Evolutionary conservation across 2,113 vertebrate species (phyloP).

Genomic region (Prionailurus viverrinus): DNA sequence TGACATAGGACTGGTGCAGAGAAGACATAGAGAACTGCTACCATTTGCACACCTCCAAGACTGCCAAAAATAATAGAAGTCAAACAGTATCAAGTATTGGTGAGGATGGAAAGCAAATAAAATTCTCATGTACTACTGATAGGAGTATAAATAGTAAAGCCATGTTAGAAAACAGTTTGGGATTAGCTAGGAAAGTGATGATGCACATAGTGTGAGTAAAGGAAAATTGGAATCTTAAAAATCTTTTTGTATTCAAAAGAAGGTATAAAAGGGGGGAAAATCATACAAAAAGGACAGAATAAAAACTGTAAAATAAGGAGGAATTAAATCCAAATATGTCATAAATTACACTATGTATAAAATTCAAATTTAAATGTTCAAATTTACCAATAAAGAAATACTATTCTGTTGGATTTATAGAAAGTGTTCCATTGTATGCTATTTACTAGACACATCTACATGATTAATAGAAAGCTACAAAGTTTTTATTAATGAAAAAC

Average conservation of each 20-base stretch:
- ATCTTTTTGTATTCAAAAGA: not conserved
- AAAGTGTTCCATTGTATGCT: not conserved
- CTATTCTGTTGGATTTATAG: not conserved
- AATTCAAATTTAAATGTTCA: slow-evolving; percentile 24
- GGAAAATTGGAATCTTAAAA: not conserved
- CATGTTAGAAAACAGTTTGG: slow-evolving; percentile 10
- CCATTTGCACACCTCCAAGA: not conserved
- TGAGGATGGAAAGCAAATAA: not conserved
- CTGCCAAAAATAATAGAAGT: not conserved
- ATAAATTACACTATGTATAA: not conserved
- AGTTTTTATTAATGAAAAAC: not conserved
- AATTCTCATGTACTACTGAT: not conserved
- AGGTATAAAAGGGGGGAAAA: not conserved
- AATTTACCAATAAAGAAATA: slow-evolving; percentile 18
- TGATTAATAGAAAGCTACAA: not conserved
- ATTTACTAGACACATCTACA: not conserved
- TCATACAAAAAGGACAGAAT: not conserved
- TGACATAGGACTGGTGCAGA: not conserved
- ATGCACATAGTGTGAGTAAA: not conserved
- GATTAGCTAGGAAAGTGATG: not conserved
- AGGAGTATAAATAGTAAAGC: not conserved
- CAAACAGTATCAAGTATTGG: not conserved
- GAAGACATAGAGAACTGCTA: not conserved
- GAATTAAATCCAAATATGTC: slow-evolving; percentile 1
- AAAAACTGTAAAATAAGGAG: not conserved